phyloP scores from a whole-genome alignment of 2,888 invertebrate species.

The Microctonus aethiopoides region DNA sequence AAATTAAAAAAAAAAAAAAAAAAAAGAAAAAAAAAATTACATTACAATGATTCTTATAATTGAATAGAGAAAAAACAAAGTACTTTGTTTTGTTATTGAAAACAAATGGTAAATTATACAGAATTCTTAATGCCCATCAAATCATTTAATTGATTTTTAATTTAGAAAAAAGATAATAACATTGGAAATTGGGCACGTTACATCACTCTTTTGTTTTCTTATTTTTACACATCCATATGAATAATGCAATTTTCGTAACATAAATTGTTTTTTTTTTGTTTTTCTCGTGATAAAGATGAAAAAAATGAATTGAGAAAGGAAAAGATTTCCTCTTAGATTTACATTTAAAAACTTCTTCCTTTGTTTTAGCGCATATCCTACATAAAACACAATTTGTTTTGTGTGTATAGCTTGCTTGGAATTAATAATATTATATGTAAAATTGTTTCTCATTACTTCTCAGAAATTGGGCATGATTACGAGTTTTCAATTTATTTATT shows the following conservation, averaged over 20 bases:
- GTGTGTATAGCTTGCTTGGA: constrained; percentile 1
- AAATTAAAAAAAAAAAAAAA: neutral
- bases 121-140: neutral
- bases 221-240: neutral
- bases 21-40: neutral
- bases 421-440: neutral
- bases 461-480: neutral
- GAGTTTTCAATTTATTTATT: neutral
- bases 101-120: neutral
- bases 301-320: neutral
- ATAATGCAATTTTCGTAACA: neutral
- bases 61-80: neutral
- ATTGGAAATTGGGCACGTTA: neutral
- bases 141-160: neutral
- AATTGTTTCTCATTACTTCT: neutral
- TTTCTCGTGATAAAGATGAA: neutral
- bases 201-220: neutral
- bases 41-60: neutral
- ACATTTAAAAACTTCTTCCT: neutral
- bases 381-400: neutral
- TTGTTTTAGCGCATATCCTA: neutral
- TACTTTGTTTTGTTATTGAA: neutral
- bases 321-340: neutral
- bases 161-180: neutral
- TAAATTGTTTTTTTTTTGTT: neutral